Evolutionary conservation across 2,797 vertebrate genomes (phyloP), one percentile per base, ranked within the genome.

Genomic region (Acanthornis magna): DNA sequence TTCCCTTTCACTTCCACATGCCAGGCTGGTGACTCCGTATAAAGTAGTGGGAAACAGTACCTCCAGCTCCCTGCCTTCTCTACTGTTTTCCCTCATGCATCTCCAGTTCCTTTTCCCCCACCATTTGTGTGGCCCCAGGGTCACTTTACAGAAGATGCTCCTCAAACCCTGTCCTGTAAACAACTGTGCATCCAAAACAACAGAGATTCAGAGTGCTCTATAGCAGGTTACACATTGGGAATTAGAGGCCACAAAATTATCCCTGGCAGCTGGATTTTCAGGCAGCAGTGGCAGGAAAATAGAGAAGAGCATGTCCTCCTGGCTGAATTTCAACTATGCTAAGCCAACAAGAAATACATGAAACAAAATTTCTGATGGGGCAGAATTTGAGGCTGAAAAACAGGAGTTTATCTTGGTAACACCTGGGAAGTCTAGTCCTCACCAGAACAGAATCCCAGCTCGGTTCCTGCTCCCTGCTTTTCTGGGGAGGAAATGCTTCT

Each of bases 151-250:
- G 30, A 53, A 53, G 42, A 72, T 47, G 38, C 8, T 82, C 20
- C 40, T 71, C 65, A 92, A 84, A 63, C 18, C 10, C 18, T 15
- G 10, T 18, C 25, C 40, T 84, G 14, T 74, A 63, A 93, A 68
- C 27, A 86, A 34, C 26, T 10, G 9, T 40, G 20, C 19, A 48
- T 34, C 15, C 53, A 27, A 82, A 88, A 43, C 2, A 82, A 58
- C 29, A 67, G 34, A 71, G 17, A 5, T 36, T 74, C 67, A 83
- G 45, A 53, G 16, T 23, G 18, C 14, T 63, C 43, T 42, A 1
- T 2, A 91, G 45, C 26, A 80, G 16, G 43, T 2, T 29, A 45
- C 40, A 60, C 0, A 0, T 0, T 27, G 43, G 55, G 27, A 96
- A 79, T 16, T 21, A 82, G 25, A 67, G 14, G n/a, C 9, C 29